Evolutionary conservation across 1,140 invertebrate species (phyloP), one percentile per base, ranked within the genome.

Genomic region (Meloidogyne exigua): DNA sequence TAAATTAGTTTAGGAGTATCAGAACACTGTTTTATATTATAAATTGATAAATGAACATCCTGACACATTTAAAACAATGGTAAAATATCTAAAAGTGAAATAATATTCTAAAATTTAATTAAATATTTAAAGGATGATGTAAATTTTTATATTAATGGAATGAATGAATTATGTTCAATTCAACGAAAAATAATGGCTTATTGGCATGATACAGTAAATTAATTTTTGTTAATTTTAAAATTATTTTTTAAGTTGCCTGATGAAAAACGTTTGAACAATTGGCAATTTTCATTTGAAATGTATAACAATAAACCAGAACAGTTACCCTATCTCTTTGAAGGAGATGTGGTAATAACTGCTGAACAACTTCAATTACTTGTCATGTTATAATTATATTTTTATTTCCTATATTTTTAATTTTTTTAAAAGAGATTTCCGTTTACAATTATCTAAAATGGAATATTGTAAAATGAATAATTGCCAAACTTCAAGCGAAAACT

Each of bases 241-340:
- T 57, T n/a, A 0, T 7, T n/a, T 9, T 10, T 57, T n/a, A 0
- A 57, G 49, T 57, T 57, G 18, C 49, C 49, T n/a, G n/a, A n/a
- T 57, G 49, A 57, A n/a, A 5, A 57, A 9, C n/a, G 18, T 57
- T 57, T 57, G 10, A 57, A 57, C n/a, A 9, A 57, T 57, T 57
- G 49, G 49, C 49, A 57, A 57, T 57, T 57, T n/a, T 57, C 49
- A n/a, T n/a, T 7, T n/a, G 36, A 39, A 39, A 39, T 3, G 28
- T 49, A 13, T 4, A 2, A 5, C 0, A 18, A 9, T n/a, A 57
- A 57, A 7, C 28, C 77, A 13, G 77, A 78, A 49, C 28, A 78
- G 9, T 26, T 71, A 23, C 77, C 77, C 13, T 80, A 81, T 18
- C 79, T 79, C 21, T 82, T 80, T 28, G 78, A 79, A 78, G 78